These are phyloP conservation scores for Hippocampus guttulatus DNA, from an alignment of 2,113 vertebrate species.

Conservation along the genomic window DNA sequence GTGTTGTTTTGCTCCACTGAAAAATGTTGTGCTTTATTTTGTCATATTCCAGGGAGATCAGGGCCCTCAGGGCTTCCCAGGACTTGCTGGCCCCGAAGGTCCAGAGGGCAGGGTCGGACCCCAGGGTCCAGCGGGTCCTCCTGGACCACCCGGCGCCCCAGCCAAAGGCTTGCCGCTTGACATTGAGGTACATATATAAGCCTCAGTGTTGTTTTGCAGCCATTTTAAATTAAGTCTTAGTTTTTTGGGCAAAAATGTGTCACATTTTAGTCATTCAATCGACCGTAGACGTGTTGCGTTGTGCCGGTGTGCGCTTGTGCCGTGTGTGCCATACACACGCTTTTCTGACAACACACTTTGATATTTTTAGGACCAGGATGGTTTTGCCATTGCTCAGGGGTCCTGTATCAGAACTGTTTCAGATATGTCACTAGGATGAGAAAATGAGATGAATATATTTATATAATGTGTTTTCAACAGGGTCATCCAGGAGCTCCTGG, in stretches of 20 bases:
- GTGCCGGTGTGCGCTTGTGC: too few relatives aligned
- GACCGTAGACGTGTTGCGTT: too few relatives aligned
- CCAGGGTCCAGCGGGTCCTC: conserved; percentile 78
- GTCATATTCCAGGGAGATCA: conserved; percentile 77
- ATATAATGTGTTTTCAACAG: conserved; percentile 26
- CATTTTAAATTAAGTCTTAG: too few relatives aligned
- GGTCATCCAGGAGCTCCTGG: conserved; percentile 66
- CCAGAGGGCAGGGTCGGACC: conserved; percentile 76
- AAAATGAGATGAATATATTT: background rate
- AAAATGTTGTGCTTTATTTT: background rate
- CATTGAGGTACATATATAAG: conserved; percentile 74
- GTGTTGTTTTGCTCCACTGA: background rate
- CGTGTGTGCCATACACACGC: too few relatives aligned
- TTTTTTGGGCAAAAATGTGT: too few relatives aligned
- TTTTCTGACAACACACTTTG: background rate
- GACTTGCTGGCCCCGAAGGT: conserved; percentile 77
- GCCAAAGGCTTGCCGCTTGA: conserved; percentile 59
- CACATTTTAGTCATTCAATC: too few relatives aligned
- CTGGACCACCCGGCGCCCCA: conserved; percentile 75
- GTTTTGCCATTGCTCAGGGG: conserved; percentile 68
- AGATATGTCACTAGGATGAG: conserved; percentile 60
- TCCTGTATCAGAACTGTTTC: conserved; percentile 54
- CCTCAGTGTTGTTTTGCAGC: too few relatives aligned
- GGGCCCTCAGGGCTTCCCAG: conserved; percentile 76
- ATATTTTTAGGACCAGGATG: conserved; percentile 80